Evolutionary conservation across 2,888 invertebrate species (phyloP), one percentile per base, ranked within the genome.

Genomic region (Polydrusus cervinus): DNA sequence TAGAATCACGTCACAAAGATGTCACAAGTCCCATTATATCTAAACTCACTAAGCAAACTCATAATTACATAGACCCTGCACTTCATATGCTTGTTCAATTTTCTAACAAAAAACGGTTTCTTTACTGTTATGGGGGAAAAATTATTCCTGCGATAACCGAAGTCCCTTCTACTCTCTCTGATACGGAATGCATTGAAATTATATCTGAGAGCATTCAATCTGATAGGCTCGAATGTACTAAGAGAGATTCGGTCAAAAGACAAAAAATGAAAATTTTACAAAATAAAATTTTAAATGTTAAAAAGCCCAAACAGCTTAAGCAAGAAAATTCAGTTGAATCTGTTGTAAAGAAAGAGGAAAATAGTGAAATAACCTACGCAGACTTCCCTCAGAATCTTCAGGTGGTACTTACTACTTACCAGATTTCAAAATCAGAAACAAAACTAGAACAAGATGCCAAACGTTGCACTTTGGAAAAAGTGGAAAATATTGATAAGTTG

Each of bases 51-150:
- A 30, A 43, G 14, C 71, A 65, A 34, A 67, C 67, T 9, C 40
- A 71, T 13, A 79, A 79, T 57, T 75, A 78, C 62, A 75, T 77
- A 6, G 79, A 79, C 62, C 78, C 79, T n/a, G 68, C 72, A 34
- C 76, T 80, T 20, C 73, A 78, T 45, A 34, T 80, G 20, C 71
- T 55, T 10, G 30, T 81, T 25, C 73, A 76, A 68, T 71, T 72
- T 18, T 76, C 79, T 13, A 65, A 57, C 20, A 43, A 69, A 3
- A 10, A 67, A 53, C 51, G 57, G 20, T 79, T 71, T 43, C 55
- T 79, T 11, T 80, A 75, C 62, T 57, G 71, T 47, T 80, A 80
- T 71, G 75, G 75, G 40, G 71, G 71, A 67, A 70, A 68, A 60
- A 40, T 68, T 16, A 68, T 74, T 14, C 78, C 80, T 5, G 64